These are phyloP conservation scores for Dromius quadrimaculatus DNA, from an alignment of 2,888 invertebrate genomes.

Conservation along the genomic window DNA sequence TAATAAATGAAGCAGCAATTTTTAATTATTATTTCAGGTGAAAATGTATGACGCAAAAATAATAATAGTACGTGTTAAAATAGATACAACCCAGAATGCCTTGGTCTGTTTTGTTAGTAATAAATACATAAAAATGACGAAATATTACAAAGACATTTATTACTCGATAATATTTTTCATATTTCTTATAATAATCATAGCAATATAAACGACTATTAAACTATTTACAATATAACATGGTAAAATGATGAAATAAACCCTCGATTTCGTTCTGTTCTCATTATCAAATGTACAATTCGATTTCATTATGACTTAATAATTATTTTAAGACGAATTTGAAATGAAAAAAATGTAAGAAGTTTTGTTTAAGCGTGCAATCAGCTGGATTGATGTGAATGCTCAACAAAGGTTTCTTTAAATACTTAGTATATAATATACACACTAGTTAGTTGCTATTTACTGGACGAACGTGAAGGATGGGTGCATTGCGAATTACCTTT, in stretches of 20 bases:
- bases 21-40: no score
- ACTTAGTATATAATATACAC: conserved; percentile 34
- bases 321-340: conserved; percentile 37
- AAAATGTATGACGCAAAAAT: no score
- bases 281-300: conserved; percentile 48
- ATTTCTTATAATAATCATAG: conserved; percentile 66
- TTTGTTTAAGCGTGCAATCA: conserved; percentile 48
- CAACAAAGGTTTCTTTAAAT: conserved; percentile 42
- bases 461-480: conserved; percentile 67
- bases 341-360: conserved; percentile 39
- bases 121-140: conserved; percentile 39
- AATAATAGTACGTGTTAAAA: no score
- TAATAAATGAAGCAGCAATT: no score
- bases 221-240: conserved; percentile 67
- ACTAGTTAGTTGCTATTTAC: conserved; percentile 56
- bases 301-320: conserved; percentile 35
- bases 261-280: conserved; percentile 44
- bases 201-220: conserved; percentile 67
- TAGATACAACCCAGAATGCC: background rate
- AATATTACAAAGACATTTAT: conserved; percentile 68
- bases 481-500: conserved; percentile 66
- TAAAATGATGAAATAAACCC: conserved; percentile 64
- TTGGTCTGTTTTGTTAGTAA: background rate
- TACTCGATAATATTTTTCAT: conserved; percentile 66
- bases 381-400: conserved; percentile 48